Conservation (phyloP, 2,888 invertebrate species). For the Mythimna ferrago region DNA sequence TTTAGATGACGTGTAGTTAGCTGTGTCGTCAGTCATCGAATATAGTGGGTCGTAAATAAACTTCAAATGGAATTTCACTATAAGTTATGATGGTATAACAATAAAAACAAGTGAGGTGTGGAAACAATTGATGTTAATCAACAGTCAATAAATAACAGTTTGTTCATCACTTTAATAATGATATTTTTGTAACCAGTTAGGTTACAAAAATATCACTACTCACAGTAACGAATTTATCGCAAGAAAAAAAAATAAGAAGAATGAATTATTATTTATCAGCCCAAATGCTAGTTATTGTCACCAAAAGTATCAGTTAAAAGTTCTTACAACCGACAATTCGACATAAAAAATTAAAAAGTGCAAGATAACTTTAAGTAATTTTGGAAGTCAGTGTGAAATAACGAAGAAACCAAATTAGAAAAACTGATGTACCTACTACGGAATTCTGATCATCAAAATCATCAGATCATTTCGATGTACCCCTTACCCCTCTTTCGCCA, state of each 20-base stretch:
- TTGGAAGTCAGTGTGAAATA: too few species aligned
- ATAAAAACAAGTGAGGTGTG: conserved; percentile 40
- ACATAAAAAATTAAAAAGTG: too few species aligned
- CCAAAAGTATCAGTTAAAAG: too few species aligned
- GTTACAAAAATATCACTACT: too few species aligned
- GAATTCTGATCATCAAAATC: too few species aligned
- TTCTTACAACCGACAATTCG: too few species aligned
- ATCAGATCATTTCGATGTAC: too few species aligned
- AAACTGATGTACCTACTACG: too few species aligned
- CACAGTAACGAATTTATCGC: not conserved
- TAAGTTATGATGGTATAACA: conserved; percentile 44
- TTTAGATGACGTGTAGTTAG: conserved; percentile 56
- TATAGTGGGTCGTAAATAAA: conserved; percentile 62
- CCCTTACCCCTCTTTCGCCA: too few species aligned
- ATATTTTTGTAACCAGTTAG: conserved; percentile 13
- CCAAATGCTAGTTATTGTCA: not conserved
- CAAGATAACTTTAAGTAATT: too few species aligned
- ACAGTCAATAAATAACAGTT: conserved; percentile 19
- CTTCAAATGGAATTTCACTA: conserved; percentile 51
- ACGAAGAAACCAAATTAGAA: too few species aligned
- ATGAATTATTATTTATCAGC: not conserved
- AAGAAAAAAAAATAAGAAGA: not conserved
- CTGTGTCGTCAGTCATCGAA: conserved; percentile 60
- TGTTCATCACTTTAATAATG: not conserved
- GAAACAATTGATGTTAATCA: conserved; percentile 23